Conservation (phyloP, 2,797 vertebrate genomes). For the Ctenopoma kingsleyae region DNA sequence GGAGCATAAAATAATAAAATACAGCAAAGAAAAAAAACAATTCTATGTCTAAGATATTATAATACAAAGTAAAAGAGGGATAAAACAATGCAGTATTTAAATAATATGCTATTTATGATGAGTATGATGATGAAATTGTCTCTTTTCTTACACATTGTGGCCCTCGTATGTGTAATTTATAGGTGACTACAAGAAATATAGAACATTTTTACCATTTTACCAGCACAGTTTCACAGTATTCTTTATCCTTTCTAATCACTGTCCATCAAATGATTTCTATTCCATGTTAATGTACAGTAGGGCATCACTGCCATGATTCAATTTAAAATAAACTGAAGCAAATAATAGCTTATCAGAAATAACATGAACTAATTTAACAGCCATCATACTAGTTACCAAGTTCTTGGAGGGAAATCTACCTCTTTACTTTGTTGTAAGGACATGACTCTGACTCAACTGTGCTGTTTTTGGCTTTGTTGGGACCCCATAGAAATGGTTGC, state of each 20-base stretch:
- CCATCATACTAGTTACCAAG: not conserved
- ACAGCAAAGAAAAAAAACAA: not conserved
- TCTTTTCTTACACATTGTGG: not conserved
- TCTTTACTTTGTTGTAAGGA: not conserved
- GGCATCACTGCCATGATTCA: not conserved
- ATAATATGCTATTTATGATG: not conserved
- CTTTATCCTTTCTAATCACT: too few species aligned
- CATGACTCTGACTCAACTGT: not conserved
- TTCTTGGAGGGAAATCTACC: not conserved
- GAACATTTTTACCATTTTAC: not conserved
- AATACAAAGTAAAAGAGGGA: not conserved
- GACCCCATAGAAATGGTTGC: not conserved
- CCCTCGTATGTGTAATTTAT: not conserved
- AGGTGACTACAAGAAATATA: not conserved
- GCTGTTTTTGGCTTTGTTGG: slow-evolving; percentile 1
- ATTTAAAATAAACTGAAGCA: not conserved
- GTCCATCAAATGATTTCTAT: too few species aligned
- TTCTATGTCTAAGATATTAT: too few species aligned
- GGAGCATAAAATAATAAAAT: slow-evolving; percentile 35
- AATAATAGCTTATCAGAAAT: slow-evolving; percentile 6
- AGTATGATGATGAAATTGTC: not conserved
- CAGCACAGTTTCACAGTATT: too few species aligned
- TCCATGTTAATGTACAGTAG: too few species aligned
- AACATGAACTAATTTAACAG: not conserved
- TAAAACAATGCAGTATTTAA: not conserved